phyloP scores from a whole-genome alignment of 2,888 invertebrate species.

The Drosophila recens region DNA sequence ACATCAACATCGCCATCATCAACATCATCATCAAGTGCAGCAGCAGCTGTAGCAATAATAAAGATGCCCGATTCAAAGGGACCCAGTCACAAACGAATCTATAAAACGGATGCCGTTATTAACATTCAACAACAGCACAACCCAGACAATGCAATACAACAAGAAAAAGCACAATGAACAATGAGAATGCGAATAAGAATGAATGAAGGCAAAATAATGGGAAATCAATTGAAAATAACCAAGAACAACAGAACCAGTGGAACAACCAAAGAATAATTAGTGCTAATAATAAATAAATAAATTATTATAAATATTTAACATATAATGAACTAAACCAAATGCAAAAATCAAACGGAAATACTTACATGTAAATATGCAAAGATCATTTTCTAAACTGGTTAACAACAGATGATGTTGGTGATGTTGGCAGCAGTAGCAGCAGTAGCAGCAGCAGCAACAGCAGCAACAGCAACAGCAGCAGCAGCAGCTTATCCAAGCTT shows the following conservation, averaged over 20 bases:
- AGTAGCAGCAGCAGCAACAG: constrained; percentile 16
- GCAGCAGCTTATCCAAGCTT: constrained; percentile 33
- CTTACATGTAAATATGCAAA: constrained; percentile 40
- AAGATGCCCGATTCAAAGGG: constrained; percentile 50
- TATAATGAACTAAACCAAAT: constrained; percentile 64
- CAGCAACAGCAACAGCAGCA: constrained; percentile 32
- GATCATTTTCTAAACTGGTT: constrained; percentile 56
- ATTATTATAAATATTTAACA: constrained; percentile 75
- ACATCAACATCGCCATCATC: constrained; percentile 43
- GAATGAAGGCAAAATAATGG: constrained; percentile 11
- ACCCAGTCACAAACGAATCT: constrained; percentile 68
- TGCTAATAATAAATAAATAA: constrained; percentile 78
- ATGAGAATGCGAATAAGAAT: constrained; percentile 29
- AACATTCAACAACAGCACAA: constrained; percentile 64
- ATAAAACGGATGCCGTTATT: constrained; percentile 75
- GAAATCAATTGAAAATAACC: constrained; percentile 49
- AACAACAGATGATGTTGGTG: constrained; percentile 64
- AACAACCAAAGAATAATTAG: constrained; percentile 85
- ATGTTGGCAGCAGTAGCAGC: constrained; percentile 45
- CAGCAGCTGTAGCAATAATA: constrained; percentile 17
- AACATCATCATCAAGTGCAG: constrained; percentile 17
- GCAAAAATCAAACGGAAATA: constrained; percentile 59
- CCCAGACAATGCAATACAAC: constrained; percentile 48
- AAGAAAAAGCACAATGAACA: constrained; percentile 78
- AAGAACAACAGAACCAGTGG: constrained; percentile 84